A percentile compares a stretch with the other conserved stretches of the same genome.
Evolutionary conservation across 1,140 invertebrate species (phyloP).

Genomic region (Carcinoscorpius rotundicauda): DNA sequence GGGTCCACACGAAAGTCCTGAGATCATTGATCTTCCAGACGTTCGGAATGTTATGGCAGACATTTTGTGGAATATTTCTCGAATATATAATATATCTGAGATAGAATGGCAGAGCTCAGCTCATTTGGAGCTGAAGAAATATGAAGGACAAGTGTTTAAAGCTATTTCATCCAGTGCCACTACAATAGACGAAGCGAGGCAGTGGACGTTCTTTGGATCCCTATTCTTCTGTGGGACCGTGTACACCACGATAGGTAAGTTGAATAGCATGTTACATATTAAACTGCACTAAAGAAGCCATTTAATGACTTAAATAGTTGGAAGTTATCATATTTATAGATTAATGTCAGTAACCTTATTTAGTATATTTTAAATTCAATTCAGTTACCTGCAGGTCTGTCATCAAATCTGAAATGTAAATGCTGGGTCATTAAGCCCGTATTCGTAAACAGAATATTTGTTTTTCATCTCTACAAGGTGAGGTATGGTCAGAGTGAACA

Average conservation of each 20-base stretch:
- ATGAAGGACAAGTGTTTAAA: slow-evolving; percentile 71
- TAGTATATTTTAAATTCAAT: too few species aligned
- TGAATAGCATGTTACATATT: too few species aligned
- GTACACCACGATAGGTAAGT: slow-evolving; percentile 81
- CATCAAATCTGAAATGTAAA: too few species aligned
- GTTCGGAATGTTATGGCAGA: slow-evolving; percentile 13
- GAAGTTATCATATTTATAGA: too few species aligned
- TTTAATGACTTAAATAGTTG: too few species aligned
- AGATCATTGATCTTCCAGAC: slow-evolving; percentile 15
- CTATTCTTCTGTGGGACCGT: slow-evolving; percentile 83
- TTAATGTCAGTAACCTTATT: too few species aligned
- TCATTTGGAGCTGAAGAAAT: slow-evolving; percentile 60
- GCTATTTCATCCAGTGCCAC: slow-evolving; percentile 57
- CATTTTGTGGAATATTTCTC: slow-evolving; percentile 42
- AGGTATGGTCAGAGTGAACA: too few species aligned
- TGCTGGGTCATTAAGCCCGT: too few species aligned
- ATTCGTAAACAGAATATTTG: too few species aligned
- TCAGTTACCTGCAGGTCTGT: too few species aligned
- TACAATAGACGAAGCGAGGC: slow-evolving; percentile 56
- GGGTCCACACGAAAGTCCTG: slow-evolving; percentile 25
- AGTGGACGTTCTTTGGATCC: slow-evolving; percentile 84
- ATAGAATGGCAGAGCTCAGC: slow-evolving; percentile 79
- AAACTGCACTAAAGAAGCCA: too few species aligned
- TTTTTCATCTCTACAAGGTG: too few species aligned
- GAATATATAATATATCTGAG: slow-evolving; percentile 64